Evolutionary conservation across 2,113 vertebrate species (phyloP), one percentile per base, ranked within the genome.

Genomic region (Pitta sordida): DNA sequence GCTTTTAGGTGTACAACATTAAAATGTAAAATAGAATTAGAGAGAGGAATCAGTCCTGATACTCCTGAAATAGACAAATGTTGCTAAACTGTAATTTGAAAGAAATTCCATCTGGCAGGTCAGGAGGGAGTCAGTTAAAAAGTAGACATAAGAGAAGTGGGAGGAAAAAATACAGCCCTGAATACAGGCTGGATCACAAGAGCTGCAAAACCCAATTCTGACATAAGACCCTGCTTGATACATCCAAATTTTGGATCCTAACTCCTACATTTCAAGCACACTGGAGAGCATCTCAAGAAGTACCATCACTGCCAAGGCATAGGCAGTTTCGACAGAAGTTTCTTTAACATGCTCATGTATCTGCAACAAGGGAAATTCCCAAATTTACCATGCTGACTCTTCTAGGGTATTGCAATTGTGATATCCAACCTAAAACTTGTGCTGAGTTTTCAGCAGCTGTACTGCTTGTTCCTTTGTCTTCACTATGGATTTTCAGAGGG

Each of bases 1-100:
- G 49, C n/a, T 85, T 32, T 64, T 77, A 34, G 1, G 2, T 30
- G 4, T 53, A 12, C n/a, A 43, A 0, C 10, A n/a, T n/a, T n/a
- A n/a, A n/a, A 32, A 56, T 27, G 19, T 46, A 46, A 80, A 46
- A 67, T 46, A 44, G 24, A 87, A 60, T 55, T 41, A 53, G 32
- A 48, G 56, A 13, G 32, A 36, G n/a, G 64, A 69, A 65, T 43
- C 27, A 39, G 29, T 58, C 51, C 34, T 34, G 22, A 53, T 64
- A 49, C 27, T 27, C 52, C 23, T 70, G 39, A 80, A 75, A 37
- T 80, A 52, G 30, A 37, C 83, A 53, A 69, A 36, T 5, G 41
- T 34, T 55, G 48, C 39, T 83, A 53, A 75, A 48, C 19, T 30
- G 37, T 69, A 71, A 76, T 52, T 29, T 36, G 36, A n/a, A n/a